Evolutionary conservation across 23 tunicate genomes (phyloP).

Genomic region (Halocynthia roretzi): DNA sequence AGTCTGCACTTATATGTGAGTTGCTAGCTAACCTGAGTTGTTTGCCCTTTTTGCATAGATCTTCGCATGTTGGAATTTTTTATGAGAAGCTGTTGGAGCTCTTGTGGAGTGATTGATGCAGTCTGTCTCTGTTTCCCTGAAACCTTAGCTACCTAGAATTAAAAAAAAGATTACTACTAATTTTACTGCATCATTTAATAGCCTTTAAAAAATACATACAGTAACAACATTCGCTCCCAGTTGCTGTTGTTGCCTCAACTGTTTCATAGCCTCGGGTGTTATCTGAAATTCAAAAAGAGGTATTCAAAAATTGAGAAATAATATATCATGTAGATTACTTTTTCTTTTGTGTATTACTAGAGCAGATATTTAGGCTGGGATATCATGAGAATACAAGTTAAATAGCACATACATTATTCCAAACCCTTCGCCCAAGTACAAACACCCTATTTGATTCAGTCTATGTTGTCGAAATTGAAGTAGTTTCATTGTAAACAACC

Average conservation of each 20-base stretch:
- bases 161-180: not conserved
- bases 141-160: constrained; percentile 11
- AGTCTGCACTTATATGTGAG: no score
- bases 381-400: no score
- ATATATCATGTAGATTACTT: no score
- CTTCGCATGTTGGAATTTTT: constrained; percentile 6
- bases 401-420: no score
- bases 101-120: constrained; percentile 10
- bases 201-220: not conserved
- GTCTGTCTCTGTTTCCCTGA: constrained; percentile 9
- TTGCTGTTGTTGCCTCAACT: constrained; percentile 19
- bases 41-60: constrained; percentile 11
- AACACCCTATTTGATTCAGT: no score
- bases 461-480: no score
- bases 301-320: no score
- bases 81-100: constrained; percentile 3
- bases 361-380: no score
- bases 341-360: no score
- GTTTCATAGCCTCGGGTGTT: constrained; percentile 16
- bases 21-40: constrained; percentile 9
- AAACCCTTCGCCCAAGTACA: no score
- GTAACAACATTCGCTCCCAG: constrained; percentile 18
- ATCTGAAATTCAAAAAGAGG: not conserved
- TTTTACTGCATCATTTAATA: not conserved
- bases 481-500: no score